Base-by-base conservation (phyloP, 37 sponge, comb jelly and placozoan species). In the Beroe forskalii region DNA sequence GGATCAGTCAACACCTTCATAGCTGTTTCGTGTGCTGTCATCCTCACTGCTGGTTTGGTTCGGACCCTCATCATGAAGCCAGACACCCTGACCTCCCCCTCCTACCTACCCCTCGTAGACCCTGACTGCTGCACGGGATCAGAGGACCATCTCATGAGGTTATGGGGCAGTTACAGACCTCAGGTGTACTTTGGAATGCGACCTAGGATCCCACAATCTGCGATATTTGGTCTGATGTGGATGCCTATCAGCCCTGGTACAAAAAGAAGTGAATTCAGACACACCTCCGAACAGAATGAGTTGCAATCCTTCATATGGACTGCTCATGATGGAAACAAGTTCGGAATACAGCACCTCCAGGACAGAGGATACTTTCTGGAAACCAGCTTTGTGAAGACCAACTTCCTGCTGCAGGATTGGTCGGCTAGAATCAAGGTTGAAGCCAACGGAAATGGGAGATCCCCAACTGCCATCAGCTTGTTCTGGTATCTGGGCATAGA, bases 111-210 rank as follows among this genome's bases (percentile, higher is more conserved):
- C 27, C 48, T 80, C 1, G 86, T 80, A 1, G 28, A 80, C 48
- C 86, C 86, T 27, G 86, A 80, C 38, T 80, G 86, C 27, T 80
- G 86, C 35, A 80, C 86, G 22, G 86, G 86, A 1, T 33, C 48
- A n/a, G 86, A 80, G 55, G 86, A 80, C 2, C 86, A 80, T 33
- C 55, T 80, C 30, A 25, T 37, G 12, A 41, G 86, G 42, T 37
- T 80, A 38, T 80, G 86, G 86, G 86, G 86, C 1, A 80, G 55
- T 44, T 80, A 80, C 86, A 32, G 86, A 42, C 86, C 86, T 6
- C 86, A 80, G 86, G 93, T 93, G 20, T 93, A 93, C 67, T 93
- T 93, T 62, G 93, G 93, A 27, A 92, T 93, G 40, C 37, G 93
- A 24, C 75, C 91, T n/a, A 62, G 92, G 20, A 64, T 90, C 12